phyloP scores from a whole-genome alignment of 2,113 vertebrate species.

The Copsychus sechellarum region DNA sequence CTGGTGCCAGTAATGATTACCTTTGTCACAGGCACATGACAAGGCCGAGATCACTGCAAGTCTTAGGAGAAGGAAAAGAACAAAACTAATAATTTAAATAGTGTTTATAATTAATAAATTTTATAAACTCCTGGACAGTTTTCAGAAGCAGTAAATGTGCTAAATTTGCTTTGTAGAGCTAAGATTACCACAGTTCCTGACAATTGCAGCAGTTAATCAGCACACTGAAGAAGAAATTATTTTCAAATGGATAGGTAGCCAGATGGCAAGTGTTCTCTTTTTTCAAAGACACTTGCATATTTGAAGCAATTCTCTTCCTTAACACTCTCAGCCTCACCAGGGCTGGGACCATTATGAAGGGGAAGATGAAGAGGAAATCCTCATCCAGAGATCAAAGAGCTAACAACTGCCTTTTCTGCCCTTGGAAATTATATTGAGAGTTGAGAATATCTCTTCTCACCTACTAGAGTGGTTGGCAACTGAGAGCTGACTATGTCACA shows the following conservation, averaged over 20 bases:
- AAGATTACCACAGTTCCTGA: background rate
- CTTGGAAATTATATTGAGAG: background rate
- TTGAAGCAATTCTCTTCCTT: background rate
- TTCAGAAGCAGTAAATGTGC: background rate
- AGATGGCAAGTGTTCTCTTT: background rate
- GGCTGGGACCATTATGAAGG: background rate
- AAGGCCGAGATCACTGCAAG: background rate
- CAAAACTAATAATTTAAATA: background rate
- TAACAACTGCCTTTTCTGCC: background rate
- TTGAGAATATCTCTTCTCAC: background rate
- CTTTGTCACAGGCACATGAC: background rate
- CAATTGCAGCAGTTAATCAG: background rate
- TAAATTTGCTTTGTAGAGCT: background rate
- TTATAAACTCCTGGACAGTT: background rate
- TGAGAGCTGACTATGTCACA: background rate
- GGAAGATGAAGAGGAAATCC: constrained; percentile 18
- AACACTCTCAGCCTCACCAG: background rate
- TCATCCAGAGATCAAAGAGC: background rate
- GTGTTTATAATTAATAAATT: background rate
- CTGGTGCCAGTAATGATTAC: background rate
- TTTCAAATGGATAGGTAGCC: background rate
- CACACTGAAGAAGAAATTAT: background rate
- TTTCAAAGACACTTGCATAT: background rate
- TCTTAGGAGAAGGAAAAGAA: background rate
- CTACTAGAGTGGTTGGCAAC: background rate